Evolutionary conservation across 2,888 invertebrate species (phyloP), one percentile per base, ranked within the genome.

Genomic region (Eupithecia pulchellata): DNA sequence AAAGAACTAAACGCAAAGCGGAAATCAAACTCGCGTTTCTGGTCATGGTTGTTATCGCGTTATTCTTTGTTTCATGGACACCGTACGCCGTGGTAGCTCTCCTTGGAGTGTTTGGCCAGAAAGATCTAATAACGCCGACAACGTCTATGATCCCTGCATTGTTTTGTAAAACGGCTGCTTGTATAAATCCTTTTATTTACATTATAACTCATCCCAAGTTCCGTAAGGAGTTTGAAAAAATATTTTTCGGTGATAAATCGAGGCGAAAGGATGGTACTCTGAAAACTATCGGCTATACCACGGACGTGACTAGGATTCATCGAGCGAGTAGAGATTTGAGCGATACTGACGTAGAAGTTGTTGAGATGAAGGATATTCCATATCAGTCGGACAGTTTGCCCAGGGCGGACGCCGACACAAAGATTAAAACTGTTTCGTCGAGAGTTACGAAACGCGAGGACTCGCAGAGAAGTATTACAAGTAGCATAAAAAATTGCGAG

Each of bases 11-110:
- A 83, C 94, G 95, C 36, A 95, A 96, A 83, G 96, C 96, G n/a
- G 97, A 97, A 89, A 86, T 97, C 32, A 96, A 96, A 86, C 89
- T 97, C 64, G 96, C 97, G 0, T 91, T 95, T 68, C 94, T 97
- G 66, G 96, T 97, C 14, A 95, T 97, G 70, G 94, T 95, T 29
- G 96, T 97, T 0, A 96, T 97, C 73, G 95, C 95, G 0, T 84
- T 97, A 74, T 98, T 97, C 95, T 96, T 97, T 82, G 81, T 96
- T 13, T 96, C 97, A 0, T 98, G 98, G 98, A 97, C 97, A 0
- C 98, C 98, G 0, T 98, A 98, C 83, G 96, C 97, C 0, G 88
- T 96, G 0, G 96, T 98, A 0, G 96, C 97, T 17, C 93, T 98
- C 36, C 84, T 97, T 29, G 97, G 97, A 0, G 95, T 97, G 77